Evolutionary conservation across 2,113 vertebrate species (phyloP), one percentile per base, ranked within the genome.

Genomic region (Oryzias curvinotus): DNA sequence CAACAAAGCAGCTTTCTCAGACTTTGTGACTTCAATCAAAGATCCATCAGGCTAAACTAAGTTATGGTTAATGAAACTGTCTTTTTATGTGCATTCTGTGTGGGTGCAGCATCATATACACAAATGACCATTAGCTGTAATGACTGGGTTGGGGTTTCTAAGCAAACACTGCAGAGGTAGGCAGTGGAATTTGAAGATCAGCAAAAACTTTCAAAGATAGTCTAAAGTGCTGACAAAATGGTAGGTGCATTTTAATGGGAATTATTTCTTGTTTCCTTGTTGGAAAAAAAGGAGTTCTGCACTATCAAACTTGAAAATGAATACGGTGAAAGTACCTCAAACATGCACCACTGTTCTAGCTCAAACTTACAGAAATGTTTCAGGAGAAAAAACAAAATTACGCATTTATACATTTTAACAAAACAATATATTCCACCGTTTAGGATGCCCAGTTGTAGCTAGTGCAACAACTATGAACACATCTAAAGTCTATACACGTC

Each of bases 131-230:
- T 53, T 68, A 18, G 57, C 17, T n/a, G 54, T 2, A 42, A 43
- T 50, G 41, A 64, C 62, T 61, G 28, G 72, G 62, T 51, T 73
- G 59, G 62, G 67, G 50, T 66, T 77, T 66, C 14, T 17, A 52
- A 60, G 46, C 3, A 65, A 68, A 67, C 63, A 57, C 53, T 44
- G 42, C 50, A 55, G 52, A 36, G 57, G 69, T 56, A 25, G 56
- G 47, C 45, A 69, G 28, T 12, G 21, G 42, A 54, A 52, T 41
- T 50, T 57, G 41, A 59, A 54, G 26, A 44, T 18, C 46, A 56
- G 17, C 6, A 65, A 50, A 6, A 57, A 63, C 41, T 67, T 5
- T 21, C 23, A n/a, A 62, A 41, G 15, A 49, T 55, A 14, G 5
- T 63, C 36, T 42, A 28, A 65, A 55, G 26, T n/a, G 44, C 0